Evolutionary conservation across 2,113 vertebrate genomes (phyloP), one percentile per base, ranked within the genome.

Genomic region (Gobio gobio): DNA sequence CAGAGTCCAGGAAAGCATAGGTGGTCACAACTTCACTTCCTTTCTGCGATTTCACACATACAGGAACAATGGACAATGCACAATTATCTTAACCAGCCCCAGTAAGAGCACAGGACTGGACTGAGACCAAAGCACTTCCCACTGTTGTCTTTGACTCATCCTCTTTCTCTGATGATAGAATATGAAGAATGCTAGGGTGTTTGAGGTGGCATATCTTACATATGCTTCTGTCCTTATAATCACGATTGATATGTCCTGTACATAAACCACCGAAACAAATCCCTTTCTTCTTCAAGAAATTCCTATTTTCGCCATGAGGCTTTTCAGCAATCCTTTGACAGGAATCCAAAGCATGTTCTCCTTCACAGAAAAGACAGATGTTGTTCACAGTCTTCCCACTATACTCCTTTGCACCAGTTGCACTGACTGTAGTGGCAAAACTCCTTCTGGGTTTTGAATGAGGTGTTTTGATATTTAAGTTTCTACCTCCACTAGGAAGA

Each of bases 41-140:
- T 24, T 74, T 24, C 72, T 74, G 47, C 0, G 43, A 49, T 49
- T 47, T 74, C 22, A 26, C 72, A 74, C 70, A 49, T 74, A 74
- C 70, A 24, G 70, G 70, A 47, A 73, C 22, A 6, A 73, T 47
- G 12, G 68, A 45, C 40, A 73, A 73, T 45, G 70, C 70, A 73
- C 40, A 45, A 6, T n/a, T 45, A 2, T 73, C 70, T 24, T 3
- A 24, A 47, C 70, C 70, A 47, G 40, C 40, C 70, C 43, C 70
- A 49, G 70, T 49, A 47, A 74, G 70, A 24, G 0, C 43, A 74
- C 22, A 49, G 5, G 43, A 74, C 2, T 74, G 70, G 2, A 47
- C 0, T 0, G 43, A 49, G n/a, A 74, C 43, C 10, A 74, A 74
- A 47, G 70, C 5, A 74, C 70, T 74, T 2, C n/a, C n/a, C 43